phyloP scores from a whole-genome alignment of 2,113 vertebrate species.

The Prochilodus magdalenae region DNA sequence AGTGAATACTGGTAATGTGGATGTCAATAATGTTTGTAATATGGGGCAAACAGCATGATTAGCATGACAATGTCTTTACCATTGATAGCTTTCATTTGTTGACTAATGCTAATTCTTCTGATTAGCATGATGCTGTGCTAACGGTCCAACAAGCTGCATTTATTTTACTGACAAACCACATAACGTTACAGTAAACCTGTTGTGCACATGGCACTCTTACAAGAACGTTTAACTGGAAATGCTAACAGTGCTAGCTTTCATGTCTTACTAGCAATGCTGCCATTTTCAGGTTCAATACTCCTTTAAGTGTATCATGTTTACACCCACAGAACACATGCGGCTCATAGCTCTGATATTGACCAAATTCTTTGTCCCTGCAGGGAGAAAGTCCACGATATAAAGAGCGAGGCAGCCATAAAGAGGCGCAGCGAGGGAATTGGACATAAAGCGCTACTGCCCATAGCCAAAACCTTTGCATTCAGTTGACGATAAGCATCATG shows the following conservation, averaged over 20 bases:
- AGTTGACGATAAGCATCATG: conserved; percentile 50
- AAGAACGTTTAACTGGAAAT: background rate
- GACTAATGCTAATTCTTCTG: too few species aligned
- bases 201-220: background rate
- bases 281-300: background rate
- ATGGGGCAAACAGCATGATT: too few species aligned
- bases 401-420: conserved; percentile 39
- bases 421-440: background rate
- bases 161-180: too few species aligned
- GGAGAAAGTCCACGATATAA: background rate
- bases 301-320: background rate
- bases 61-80: too few species aligned
- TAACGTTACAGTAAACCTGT: too few species aligned
- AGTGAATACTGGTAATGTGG: too few species aligned
- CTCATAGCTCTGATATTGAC: background rate
- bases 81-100: too few species aligned
- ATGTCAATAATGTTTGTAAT: too few species aligned
- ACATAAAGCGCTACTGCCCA: background rate
- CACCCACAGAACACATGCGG: background rate
- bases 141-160: too few species aligned
- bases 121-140: too few species aligned
- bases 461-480: conserved; percentile 25
- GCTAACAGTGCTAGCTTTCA: background rate
- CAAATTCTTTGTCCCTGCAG: conserved; percentile 1
- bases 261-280: background rate